Conservation (phyloP, 1,140 invertebrate genomes). For the Drosophila navojoa region DNA sequence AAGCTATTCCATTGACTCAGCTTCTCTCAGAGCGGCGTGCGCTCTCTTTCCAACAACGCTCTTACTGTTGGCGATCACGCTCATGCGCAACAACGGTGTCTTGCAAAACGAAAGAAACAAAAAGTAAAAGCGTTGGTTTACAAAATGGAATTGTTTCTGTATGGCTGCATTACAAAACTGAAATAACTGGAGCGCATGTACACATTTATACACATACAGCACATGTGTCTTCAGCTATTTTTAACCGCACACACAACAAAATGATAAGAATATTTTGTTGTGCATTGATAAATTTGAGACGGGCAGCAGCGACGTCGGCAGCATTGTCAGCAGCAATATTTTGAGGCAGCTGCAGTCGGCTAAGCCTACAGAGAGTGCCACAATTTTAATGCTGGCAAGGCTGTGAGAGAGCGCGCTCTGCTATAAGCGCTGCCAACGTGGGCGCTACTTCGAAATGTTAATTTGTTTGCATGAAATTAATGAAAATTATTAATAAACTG, state of each 20-base stretch:
- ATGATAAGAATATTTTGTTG: conserved; percentile 63
- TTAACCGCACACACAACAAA: conserved; percentile 42
- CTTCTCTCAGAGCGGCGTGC: conserved; percentile 11
- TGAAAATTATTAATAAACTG: neutral
- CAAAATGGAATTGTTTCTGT: conserved; percentile 7
- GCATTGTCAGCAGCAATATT: conserved; percentile 44
- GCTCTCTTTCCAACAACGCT: conserved; percentile 15
- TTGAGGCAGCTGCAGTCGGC: conserved; percentile 27
- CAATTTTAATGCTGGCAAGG: conserved; percentile 39
- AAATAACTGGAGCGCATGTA: conserved; percentile 15
- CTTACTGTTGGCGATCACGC: conserved; percentile 32
- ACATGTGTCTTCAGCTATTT: conserved; percentile 44
- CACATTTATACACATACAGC: conserved; percentile 33
- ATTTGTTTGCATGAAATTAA: neutral
- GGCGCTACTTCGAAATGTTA: conserved; percentile 11
- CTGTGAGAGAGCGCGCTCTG: conserved; percentile 27
- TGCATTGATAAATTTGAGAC: conserved; percentile 57
- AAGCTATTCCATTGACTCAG: conserved; percentile 4
- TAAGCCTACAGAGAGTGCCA: conserved; percentile 8
- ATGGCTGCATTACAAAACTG: conserved; percentile 7
- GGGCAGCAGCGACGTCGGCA: conserved; percentile 17
- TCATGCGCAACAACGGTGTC: conserved; percentile 64
- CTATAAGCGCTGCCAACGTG: conserved; percentile 30
- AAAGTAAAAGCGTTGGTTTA: conserved; percentile 20
- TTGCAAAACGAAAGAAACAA: conserved; percentile 47